These are phyloP conservation scores for Mactromeris polynyma DNA, from an alignment of 2,888 invertebrate species.

Conservation along the genomic window DNA sequence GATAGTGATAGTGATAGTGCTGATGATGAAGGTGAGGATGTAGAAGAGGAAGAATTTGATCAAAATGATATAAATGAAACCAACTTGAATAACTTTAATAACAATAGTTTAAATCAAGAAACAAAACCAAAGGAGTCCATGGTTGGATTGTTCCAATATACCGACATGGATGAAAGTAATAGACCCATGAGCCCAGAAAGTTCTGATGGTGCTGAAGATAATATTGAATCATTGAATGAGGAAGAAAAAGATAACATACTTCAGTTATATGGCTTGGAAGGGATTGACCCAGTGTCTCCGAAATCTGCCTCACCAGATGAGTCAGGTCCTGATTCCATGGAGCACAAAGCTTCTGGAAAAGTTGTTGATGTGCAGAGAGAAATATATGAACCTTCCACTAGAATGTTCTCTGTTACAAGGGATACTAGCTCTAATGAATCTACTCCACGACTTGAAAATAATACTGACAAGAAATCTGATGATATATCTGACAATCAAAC, in stretches of 20 bases:
- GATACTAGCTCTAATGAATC: conserved; percentile 63
- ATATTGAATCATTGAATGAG: conserved; percentile 49
- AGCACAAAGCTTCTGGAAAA: conserved; percentile 14
- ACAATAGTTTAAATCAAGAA: not conserved
- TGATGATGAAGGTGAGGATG: conserved; percentile 43
- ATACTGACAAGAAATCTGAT: not conserved
- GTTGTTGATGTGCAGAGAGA: conserved; percentile 67
- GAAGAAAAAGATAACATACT: conserved; percentile 57
- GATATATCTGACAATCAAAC: not conserved
- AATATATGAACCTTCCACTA: conserved; percentile 63
- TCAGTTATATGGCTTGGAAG: conserved; percentile 61
- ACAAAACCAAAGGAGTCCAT: conserved; percentile 32
- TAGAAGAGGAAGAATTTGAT: conserved; percentile 42
- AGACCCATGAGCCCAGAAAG: conserved; percentile 50
- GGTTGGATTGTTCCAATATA: conserved; percentile 67
- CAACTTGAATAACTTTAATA: not conserved
- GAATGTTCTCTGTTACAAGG: conserved; percentile 58
- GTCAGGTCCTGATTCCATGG: conserved; percentile 28
- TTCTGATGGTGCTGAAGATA: conserved; percentile 49
- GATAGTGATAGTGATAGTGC: conserved; percentile 39
- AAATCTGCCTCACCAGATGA: conserved; percentile 61
- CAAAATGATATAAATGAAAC: conserved; percentile 24
- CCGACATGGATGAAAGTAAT: conserved; percentile 33
- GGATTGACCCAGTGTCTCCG: conserved; percentile 51
- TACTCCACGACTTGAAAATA: conserved; percentile 56